These are phyloP conservation scores for Erynnis tages DNA, from an alignment of 2,888 invertebrate species.

Conservation along the genomic window DNA sequence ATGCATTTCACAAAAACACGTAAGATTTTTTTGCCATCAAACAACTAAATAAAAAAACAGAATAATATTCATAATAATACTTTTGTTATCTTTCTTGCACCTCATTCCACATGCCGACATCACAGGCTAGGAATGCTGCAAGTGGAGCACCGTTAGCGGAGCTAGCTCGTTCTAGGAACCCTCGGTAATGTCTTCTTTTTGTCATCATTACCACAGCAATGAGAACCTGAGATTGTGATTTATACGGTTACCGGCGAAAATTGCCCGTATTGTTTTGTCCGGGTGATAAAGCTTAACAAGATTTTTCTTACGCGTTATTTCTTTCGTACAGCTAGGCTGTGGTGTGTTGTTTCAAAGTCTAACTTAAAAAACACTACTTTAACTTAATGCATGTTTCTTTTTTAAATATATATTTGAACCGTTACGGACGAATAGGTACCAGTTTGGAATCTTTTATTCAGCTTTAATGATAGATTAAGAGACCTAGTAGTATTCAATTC, in stretches of 20 bases:
- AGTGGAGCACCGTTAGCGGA: constrained; percentile 46
- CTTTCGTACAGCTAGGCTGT: too few relatives aligned
- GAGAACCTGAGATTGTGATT: constrained; percentile 6
- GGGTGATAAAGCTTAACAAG: too few relatives aligned
- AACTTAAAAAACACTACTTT: too few relatives aligned
- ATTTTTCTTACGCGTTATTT: too few relatives aligned
- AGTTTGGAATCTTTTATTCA: too few relatives aligned
- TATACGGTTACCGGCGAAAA: neutral
- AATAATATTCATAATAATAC: neutral
- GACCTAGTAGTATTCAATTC: neutral
- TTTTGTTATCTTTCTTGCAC: neutral
- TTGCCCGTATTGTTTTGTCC: neutral
- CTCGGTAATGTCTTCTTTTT: constrained; percentile 27
- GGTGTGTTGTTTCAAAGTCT: too few relatives aligned
- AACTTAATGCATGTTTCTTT: too few relatives aligned
- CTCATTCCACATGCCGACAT: neutral
- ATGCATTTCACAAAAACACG: too few relatives aligned
- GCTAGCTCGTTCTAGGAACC: constrained; percentile 25
- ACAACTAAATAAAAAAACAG: neutral
- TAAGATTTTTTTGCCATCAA: too few relatives aligned
- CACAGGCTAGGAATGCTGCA: constrained; percentile 25
- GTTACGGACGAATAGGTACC: too few relatives aligned
- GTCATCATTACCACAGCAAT: constrained; percentile 11
- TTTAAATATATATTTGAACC: too few relatives aligned
- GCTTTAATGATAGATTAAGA: too few relatives aligned